Evolutionary conservation across 2,888 invertebrate species (phyloP), one percentile per base, ranked within the genome.

Genomic region (Erebia epiphron): DNA sequence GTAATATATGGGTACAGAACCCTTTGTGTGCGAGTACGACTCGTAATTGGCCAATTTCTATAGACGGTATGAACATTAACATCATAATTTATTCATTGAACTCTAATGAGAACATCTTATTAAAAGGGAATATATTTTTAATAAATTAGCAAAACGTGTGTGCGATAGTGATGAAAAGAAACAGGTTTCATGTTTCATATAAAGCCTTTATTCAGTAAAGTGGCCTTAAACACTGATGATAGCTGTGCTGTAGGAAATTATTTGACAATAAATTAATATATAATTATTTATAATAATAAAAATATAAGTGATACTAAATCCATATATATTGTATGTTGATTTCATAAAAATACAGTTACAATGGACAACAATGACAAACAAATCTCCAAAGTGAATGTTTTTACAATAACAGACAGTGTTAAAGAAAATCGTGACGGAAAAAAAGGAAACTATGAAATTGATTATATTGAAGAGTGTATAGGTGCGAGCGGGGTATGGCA

Each of bases 401-500:
- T 60, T 35, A 54, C 56, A 26, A 61, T 46, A 35, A 46, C 16
- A 21, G 43, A 11, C 13, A 35, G 11, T 35, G 5, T 46, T 5
- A 52, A 16, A 69, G 26, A 56, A 67, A 61, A 54, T 1, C 14
- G 4, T 14, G 58, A 76, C 46, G 71, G 69, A 14, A 65, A 72
- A 35, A 58, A 66, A 13, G 69, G 73, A 18, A 64, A 70, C 8
- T 16, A 74, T 43, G 79, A 84, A 68, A 81, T 84, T 65, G 88
- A 90, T 74, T 89, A 88, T 69, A 73, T 89, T 1, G 81, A 80
- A 4, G 82, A 83, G 68, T 81, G 83, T 0, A 87, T 88, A 67
- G 89, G 88, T 35, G 79, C 82, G 0, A 83, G 85, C 46, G 88
- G 88, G 9, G 26, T 76, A 9, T 86, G 86, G 83, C 88, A 89